phyloP scores from a whole-genome alignment of 2,113 vertebrate genomes.

The Microcebus griseorufus region DNA sequence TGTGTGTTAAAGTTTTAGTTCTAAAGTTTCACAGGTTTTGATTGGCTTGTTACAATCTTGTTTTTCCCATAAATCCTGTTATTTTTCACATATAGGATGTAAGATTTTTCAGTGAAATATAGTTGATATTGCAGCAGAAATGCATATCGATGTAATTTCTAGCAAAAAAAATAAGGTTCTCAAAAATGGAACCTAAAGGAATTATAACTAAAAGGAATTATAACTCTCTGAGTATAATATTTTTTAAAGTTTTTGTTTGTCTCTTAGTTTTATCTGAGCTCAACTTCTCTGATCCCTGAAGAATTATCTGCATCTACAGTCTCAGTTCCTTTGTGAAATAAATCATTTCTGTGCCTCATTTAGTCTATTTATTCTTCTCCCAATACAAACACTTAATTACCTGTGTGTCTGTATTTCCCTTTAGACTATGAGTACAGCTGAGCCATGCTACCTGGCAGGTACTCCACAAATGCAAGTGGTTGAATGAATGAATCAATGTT shows the following conservation, averaged over 20 bases:
- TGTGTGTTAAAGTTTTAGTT: neutral
- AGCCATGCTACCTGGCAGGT: neutral
- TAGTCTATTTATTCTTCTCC: neutral
- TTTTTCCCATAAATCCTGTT: neutral
- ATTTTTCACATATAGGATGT: neutral
- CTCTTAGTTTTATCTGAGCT: slow-evolving; percentile 6
- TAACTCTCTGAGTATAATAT: neutral
- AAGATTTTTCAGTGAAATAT: neutral
- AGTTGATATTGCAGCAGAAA: slow-evolving; percentile 19
- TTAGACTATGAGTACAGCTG: neutral
- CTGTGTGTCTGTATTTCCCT: neutral
- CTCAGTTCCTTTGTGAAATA: neutral
- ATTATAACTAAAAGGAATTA: neutral
- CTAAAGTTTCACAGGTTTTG: neutral
- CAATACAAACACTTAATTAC: neutral
- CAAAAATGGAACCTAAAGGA: neutral
- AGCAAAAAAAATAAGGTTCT: neutral
- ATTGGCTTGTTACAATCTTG: neutral
- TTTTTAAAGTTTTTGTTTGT: neutral
- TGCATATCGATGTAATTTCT: neutral
- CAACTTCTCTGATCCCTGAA: slow-evolving; percentile 2
- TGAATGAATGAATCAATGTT: neutral
- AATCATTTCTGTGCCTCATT: neutral
- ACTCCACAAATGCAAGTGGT: neutral
- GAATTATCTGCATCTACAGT: neutral